Evolutionary conservation across 2,113 vertebrate species (phyloP), one percentile per base, ranked within the genome.

Genomic region (Genyomyrus donnyi): DNA sequence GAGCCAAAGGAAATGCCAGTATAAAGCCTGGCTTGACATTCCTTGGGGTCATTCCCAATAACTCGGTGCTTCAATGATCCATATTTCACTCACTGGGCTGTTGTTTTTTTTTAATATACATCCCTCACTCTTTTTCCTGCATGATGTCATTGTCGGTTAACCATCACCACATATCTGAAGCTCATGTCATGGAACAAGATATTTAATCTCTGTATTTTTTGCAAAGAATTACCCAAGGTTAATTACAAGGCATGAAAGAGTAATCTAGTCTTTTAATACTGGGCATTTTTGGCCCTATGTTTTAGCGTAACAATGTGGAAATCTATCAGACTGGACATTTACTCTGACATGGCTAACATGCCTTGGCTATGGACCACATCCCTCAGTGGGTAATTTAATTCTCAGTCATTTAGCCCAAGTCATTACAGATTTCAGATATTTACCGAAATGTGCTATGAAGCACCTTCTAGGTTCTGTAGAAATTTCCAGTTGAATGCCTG

Each of bases 381-480:
- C 39, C 56, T 62, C 15, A 42, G 39, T 66, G 8, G 35, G 56
- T 88, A 66, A 62, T 85, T 39, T 83, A 56, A 89, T 89, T 19
- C 74, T 84, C 89, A 89, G 74, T 84, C 77, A 45, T 19, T 58
- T 27, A 31, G 70, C 24, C 15, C 45, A 74, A 83, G 74, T 84
- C 88, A 83, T 53, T 83, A 89, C 77, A 83, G 70, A 58, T 89
- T 89, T 89, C 46, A 56, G 88, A 53, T 89, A 89, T 77, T 56
- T 62, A 48, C 52, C n/a, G 35, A 85, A 89, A 62, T 85, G 39
- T 85, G 50, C 80, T 48, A 17, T 58, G 49, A 58, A 80, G 27
- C 48, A 70, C 48, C 88, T 53, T 50, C 62, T 31, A 17, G 88
- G 48, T 42, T 83, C 49, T 52, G 27, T 52, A 89, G 50, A 89